Evolutionary conservation across 1,140 invertebrate genomes (phyloP), one percentile per base, ranked within the genome.

Genomic region (Leptoteleia sp.): DNA sequence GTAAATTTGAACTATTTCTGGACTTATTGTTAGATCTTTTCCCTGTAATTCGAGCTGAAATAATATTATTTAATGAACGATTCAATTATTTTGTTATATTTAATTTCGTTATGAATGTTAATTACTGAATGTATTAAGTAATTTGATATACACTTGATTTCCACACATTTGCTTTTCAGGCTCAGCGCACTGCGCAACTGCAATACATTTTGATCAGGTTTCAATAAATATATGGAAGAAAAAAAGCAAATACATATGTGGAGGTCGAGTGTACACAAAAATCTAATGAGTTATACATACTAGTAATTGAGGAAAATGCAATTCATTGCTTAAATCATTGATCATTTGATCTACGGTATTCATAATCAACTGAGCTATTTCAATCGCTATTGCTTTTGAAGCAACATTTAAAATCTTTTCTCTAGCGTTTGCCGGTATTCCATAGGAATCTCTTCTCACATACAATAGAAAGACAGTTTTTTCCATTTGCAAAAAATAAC

Each of bases 321-420:
- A 61, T 2, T 78, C 73, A 35, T 90, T 80, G 0, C 76, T 76
- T 22, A 92, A 89, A 1, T 91, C 76, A 1, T 86, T 79, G 5
- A 91, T 80, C 15, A 93, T 79, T 61, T 92, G 85, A 11, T 91
- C 82, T 4, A 92, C 89, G 1, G 91, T 92, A 1, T 88, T 82
- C 29, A 89, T 88, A 35, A 92, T 88, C 12, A 88, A 67, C 47
- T 88, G 83, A 13, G 89, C 89, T 6, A 93, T 87, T 84, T 92
- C 89, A n/a, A 90, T 84, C 13, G 88, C 87, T 12, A 92, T 82
- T 0, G 92, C 57, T 27, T 87, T 89, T 7, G 89, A 87, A 4
- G 88, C 79, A 31, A 83, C 88, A 3, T 75, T 62, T 37, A 91
- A 83, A 35, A 87, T 85, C 76, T 77, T 8, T 4, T 9, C 13